Evolutionary conservation across 2,888 invertebrate species (phyloP).

Genomic region (Phyto melanocephala): DNA sequence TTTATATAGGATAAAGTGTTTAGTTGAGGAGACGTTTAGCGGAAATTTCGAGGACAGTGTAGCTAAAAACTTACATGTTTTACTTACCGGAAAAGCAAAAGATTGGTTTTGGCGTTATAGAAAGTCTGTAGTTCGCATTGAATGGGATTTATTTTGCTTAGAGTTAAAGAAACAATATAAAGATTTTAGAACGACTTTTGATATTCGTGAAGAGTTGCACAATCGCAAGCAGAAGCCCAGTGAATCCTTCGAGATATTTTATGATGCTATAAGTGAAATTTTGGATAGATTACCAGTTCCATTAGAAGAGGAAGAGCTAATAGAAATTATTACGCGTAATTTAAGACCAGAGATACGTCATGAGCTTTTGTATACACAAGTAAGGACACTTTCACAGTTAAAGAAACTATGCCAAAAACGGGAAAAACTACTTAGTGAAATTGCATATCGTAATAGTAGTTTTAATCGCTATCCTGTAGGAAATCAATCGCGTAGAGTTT

Average conservation of each 20-base stretch:
- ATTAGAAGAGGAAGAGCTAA: not conserved
- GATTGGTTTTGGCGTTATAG: not conserved
- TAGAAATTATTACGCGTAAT: conserved; percentile 16
- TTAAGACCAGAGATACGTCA: conserved; percentile 15
- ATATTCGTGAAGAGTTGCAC: too few relatives aligned
- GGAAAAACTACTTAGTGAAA: not conserved
- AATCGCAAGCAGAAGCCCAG: too few relatives aligned
- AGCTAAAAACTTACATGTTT: too few relatives aligned
- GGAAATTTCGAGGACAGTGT: too few relatives aligned
- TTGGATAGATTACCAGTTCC: not conserved
- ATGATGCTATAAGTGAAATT: not conserved
- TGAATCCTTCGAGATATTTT: not conserved
- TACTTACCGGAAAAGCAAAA: too few relatives aligned
- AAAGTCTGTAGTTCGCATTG: not conserved
- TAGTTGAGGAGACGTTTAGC: too few relatives aligned
- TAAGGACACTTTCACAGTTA: not conserved
- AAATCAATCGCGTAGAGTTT: not conserved
- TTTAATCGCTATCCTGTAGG: not conserved
- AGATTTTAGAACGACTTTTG: too few relatives aligned
- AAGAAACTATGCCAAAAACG: not conserved
- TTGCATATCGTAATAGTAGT: not conserved
- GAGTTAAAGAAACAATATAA: not conserved
- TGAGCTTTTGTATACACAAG: conserved; percentile 1
- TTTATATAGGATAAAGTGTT: too few relatives aligned
- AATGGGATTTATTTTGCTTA: not conserved